Base-by-base conservation (phyloP, 2,888 invertebrate genomes). In the Bibio marci region DNA sequence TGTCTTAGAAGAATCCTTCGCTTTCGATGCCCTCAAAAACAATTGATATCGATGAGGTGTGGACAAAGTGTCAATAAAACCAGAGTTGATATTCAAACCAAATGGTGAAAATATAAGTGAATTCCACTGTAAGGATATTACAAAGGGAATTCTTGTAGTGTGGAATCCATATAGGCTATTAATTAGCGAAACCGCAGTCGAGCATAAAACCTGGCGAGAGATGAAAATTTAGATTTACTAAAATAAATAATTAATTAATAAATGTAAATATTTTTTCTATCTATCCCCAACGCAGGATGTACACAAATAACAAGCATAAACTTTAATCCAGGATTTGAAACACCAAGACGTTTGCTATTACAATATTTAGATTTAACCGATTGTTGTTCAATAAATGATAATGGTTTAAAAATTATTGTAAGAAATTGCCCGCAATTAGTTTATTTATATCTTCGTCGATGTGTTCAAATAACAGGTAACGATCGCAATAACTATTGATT, bases 311-410 rank as follows among this genome's bases (percentile, higher is more conserved):
- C 81, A 47, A 82, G 81, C 65, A 78, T 86, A 18, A 76, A 73
- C 49, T 71, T 76, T 52, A 70, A 73, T 47, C 71, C 74, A 49
- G 66, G 73, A 37, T 66, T 75, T 44, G 73, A 76, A 45, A 70
- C 72, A 6, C 66, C 74, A 1, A 61, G 76, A 40, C 64, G 77
- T 38, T 69, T 90, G 12, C 73, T 81, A 33, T 67, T 91, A 33
- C 87, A 90, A 57, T 85, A 83, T 59, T 69, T 92, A 47, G 91
- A 92, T 64, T 69, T 92, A 50, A 90, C 90, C 5, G 91, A 92
- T 60, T 92, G 92, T 55, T 72, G 76, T 41, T 72, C 75, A 14
- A 70, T 92, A 31, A 81, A 86, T 44, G 91, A 92, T 58, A 73
- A 77, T 19, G 87, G 88, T 1, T 69, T 92, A 12, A 76, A 81